Conservation (phyloP, 2,113 vertebrate genomes). For the Hymenochirus boettgeri region DNA sequence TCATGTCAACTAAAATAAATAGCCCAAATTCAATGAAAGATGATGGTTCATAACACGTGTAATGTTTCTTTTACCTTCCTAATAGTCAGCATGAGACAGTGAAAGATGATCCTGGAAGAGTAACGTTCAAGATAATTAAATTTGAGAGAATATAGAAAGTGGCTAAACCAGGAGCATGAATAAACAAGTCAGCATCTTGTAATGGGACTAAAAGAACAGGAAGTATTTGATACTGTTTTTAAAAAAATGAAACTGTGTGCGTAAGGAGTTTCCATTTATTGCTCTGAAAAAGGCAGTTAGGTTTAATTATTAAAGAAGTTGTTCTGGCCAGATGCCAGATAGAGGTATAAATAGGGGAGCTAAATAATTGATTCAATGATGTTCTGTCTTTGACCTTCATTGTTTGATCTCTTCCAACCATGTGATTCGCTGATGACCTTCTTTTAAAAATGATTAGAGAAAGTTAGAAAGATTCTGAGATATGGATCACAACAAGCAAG, state of each 20-base stretch:
- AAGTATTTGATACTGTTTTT: slow-evolving; percentile 27
- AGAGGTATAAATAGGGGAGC: slow-evolving; percentile 40
- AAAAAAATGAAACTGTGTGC: slow-evolving; percentile 13
- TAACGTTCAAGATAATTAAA: neutral
- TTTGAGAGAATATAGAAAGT: slow-evolving; percentile 11
- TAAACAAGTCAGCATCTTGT: slow-evolving; percentile 22
- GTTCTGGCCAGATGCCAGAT: slow-evolving; percentile 44
- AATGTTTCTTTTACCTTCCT: neutral
- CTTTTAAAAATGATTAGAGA: too few relatives aligned
- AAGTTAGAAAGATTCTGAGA: too few relatives aligned
- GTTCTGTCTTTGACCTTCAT: slow-evolving; percentile 45
- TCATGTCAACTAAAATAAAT: too few relatives aligned
- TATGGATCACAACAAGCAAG: too few relatives aligned
- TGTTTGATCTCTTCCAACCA: neutral
- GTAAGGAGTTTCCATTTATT: slow-evolving; percentile 32
- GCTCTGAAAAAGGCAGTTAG: slow-evolving; percentile 30
- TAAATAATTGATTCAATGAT: slow-evolving; percentile 43
- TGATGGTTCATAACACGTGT: too few relatives aligned
- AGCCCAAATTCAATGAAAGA: too few relatives aligned
- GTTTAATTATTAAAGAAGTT: slow-evolving; percentile 45
- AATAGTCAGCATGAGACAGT: neutral
- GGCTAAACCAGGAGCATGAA: slow-evolving; percentile 15
- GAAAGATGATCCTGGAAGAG: neutral
- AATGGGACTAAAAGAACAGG: slow-evolving; percentile 1
- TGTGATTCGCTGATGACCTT: neutral